Conservation (phyloP, 2,113 vertebrate species). For the Tauraco erythrolophus region DNA sequence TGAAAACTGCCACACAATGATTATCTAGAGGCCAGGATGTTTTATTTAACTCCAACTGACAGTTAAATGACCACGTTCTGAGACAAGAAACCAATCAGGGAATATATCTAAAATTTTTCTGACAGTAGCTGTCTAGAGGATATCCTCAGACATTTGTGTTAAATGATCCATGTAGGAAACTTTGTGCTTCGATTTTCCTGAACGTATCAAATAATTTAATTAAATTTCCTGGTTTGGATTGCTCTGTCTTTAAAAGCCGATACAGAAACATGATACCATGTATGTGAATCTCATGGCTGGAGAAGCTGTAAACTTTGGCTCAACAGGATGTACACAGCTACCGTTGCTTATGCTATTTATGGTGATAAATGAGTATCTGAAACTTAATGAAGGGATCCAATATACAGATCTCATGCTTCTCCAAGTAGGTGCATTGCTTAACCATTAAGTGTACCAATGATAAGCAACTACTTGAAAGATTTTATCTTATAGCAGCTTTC, state of each 20-base stretch:
- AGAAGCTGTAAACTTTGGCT: slow-evolving; percentile 22
- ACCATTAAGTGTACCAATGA: neutral
- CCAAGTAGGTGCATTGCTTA: neutral
- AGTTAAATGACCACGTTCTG: neutral
- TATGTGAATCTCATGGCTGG: neutral
- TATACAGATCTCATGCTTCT: neutral
- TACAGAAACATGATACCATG: neutral
- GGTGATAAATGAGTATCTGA: neutral
- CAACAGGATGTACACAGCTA: slow-evolving; percentile 33
- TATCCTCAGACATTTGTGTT: neutral
- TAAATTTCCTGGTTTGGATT: neutral
- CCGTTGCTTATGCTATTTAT: neutral
- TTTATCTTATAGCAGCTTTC: too few relatives aligned
- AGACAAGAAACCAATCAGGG: neutral
- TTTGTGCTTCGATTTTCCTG: neutral
- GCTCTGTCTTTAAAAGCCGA: neutral
- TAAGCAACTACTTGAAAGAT: neutral
- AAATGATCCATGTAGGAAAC: neutral
- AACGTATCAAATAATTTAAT: neutral
- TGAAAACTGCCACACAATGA: neutral
- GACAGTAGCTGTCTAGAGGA: neutral
- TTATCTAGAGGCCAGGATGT: neutral
- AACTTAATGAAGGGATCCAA: neutral
- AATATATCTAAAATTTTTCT: neutral
- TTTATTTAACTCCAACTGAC: neutral